Percentiles rank a stretch among this genome's conserved stretches.
phyloP scores from a whole-genome alignment of 2,113 vertebrate genomes.

The Prionailurus bengalensis region DNA sequence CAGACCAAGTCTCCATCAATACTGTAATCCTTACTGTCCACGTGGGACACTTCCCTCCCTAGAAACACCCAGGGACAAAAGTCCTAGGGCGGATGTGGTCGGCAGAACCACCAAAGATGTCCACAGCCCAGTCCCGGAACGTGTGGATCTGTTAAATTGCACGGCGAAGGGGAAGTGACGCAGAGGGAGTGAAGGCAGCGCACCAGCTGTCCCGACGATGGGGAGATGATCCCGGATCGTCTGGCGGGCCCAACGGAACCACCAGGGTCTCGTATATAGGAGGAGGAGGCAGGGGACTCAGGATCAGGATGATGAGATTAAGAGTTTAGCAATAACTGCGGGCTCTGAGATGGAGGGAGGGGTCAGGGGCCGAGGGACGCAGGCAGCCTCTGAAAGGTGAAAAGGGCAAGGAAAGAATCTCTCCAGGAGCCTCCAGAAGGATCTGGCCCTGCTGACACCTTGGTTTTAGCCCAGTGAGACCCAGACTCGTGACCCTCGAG shows the following conservation, averaged over 20 bases:
- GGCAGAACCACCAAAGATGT: neutral
- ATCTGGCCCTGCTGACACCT: neutral
- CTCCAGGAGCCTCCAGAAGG: neutral
- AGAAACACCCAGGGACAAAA: neutral
- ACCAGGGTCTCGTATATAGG: neutral
- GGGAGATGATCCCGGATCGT: neutral
- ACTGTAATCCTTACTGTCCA: neutral
- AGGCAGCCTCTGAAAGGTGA: neutral
- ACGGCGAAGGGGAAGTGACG: neutral
- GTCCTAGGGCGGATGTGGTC: too few relatives aligned
- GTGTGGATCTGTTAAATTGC: neutral
- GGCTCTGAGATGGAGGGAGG: neutral
- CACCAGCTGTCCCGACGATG: neutral
- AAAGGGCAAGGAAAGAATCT: neutral
- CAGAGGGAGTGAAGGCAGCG: neutral
- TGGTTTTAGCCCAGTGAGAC: neutral
- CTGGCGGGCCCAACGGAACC: rapidly evolving
- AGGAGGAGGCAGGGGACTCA: neutral
- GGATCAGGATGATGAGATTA: neutral
- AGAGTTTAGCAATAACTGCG: neutral
- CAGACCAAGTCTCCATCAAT: neutral
- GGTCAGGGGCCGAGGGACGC: neutral
- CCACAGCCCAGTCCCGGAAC: neutral
- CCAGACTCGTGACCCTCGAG: neutral
- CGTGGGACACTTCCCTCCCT: neutral